Evolutionary conservation across 2,888 invertebrate genomes (phyloP).

Genomic region (Calameuta filiformis): DNA sequence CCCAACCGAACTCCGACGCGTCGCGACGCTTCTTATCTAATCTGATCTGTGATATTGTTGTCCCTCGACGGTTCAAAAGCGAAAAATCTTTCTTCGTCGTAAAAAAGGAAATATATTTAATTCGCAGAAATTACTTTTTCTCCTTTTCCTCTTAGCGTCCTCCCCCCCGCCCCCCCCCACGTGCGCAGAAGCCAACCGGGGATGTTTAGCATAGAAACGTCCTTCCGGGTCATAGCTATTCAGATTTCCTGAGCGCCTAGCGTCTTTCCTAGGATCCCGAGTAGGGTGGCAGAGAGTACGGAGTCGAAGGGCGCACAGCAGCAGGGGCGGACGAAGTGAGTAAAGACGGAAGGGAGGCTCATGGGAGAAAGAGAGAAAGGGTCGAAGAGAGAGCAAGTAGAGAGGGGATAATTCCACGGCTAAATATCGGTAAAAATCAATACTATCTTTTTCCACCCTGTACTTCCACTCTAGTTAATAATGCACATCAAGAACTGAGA

Average conservation of each 20-base stretch:
- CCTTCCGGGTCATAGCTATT: conserved; percentile 46
- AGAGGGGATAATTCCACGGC: conserved; percentile 62
- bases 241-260: conserved; percentile 32
- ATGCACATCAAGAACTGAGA: conserved; percentile 33
- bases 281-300: conserved; percentile 31
- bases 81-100: no score
- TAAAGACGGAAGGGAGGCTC: conserved; percentile 1
- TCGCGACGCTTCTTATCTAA: not conserved
- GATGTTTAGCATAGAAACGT: conserved; percentile 40
- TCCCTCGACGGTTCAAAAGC: not conserved
- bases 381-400: conserved; percentile 32
- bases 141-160: not conserved
- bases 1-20: not conserved
- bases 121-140: not conserved
- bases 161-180: no score
- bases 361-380: conserved; percentile 12
- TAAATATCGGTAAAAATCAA: conserved; percentile 65
- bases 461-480: conserved; percentile 44
- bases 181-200: not conserved
- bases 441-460: conserved; percentile 58
- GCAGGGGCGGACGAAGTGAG: conserved; percentile 19
- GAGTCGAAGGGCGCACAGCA: conserved; percentile 17
- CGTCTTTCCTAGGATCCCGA: conserved; percentile 7
- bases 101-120: not conserved
- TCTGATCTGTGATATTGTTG: not conserved